Base-by-base conservation (phyloP, 2,888 invertebrate genomes). In the Sarcophaga variegata region DNA sequence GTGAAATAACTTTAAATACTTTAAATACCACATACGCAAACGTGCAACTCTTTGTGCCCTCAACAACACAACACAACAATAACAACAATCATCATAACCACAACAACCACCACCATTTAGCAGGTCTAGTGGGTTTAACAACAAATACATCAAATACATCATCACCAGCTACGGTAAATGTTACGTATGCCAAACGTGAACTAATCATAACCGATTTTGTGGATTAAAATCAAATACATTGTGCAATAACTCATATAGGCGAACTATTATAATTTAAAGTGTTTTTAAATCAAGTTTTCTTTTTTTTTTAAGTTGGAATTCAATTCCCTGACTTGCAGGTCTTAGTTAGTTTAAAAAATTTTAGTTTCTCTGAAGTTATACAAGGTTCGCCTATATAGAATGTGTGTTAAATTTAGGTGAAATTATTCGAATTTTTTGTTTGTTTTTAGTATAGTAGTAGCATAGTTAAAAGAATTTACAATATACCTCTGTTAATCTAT, bases 121-220 rank as follows among this genome's bases (percentile, higher is more conserved):
- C 63, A 14, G 86, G 70, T 60, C 70, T 83, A 89, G 47, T 85
- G 84, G 82, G 89, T 89, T 79, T 90, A 89, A 81, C 89, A 89
- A 74, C 89, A 89, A 71, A 81, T 67, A 54, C 62, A 77, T n/a
- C 47, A 22, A 22, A 22, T 22, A 22, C 22, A 27, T 62, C 70
- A 62, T 20, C 74, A 74, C 25, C 78, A 85, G 81, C 49, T 25
- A 66, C 81, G 63, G 79, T 72, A 71, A 88, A 76, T 80, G 62
- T 76, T 69, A 75, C 77, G 47, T 89, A 84, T 81, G 83, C 91
- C 83, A 92, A 91, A 89, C 91, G 92, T 54, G 91, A 91, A 86
- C 88, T 92, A 83, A 91, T 92, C 84, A 91, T 92, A 81, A 88
- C 90, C 81, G 92, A 92, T 87, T 92, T 91, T 83, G 92, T 91